phyloP scores from a whole-genome alignment of 1,140 invertebrate species.

The Sminthurides bifidus region DNA sequence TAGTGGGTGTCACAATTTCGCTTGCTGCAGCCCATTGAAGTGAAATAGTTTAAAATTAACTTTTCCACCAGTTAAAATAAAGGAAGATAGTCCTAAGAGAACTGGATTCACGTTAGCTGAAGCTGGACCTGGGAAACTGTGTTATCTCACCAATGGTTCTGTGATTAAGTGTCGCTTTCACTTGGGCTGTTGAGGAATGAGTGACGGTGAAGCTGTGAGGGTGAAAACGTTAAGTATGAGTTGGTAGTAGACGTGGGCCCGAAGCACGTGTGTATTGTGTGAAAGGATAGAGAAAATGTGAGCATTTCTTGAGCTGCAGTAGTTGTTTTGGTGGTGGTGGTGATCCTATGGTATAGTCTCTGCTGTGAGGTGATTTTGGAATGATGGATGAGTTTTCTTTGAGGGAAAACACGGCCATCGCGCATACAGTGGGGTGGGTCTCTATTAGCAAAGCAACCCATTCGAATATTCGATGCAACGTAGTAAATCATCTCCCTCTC shows the following conservation, averaged over 20 bases:
- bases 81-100: no score
- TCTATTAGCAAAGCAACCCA: constrained; percentile 27
- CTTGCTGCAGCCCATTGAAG: no score
- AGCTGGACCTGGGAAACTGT: no score
- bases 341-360: neutral
- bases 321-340: neutral
- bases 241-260: no score
- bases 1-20: no score
- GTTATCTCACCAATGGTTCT: no score
- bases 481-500: constrained; percentile 4
- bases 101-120: no score
- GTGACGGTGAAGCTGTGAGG: neutral
- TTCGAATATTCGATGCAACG: neutral
- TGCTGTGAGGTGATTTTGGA: constrained; percentile 31
- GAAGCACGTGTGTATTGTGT: no score
- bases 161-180: neutral
- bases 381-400: constrained; percentile 33
- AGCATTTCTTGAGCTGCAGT: neutral
- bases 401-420: constrained; percentile 32
- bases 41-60: no score
- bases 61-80: no score
- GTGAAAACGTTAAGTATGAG: neutral
- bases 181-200: neutral
- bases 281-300: no score
- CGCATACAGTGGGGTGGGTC: constrained; percentile 30